Evolutionary conservation across 2,113 vertebrate species (phyloP), one percentile per base, ranked within the genome.

Genomic region (Fregetta grallaria): DNA sequence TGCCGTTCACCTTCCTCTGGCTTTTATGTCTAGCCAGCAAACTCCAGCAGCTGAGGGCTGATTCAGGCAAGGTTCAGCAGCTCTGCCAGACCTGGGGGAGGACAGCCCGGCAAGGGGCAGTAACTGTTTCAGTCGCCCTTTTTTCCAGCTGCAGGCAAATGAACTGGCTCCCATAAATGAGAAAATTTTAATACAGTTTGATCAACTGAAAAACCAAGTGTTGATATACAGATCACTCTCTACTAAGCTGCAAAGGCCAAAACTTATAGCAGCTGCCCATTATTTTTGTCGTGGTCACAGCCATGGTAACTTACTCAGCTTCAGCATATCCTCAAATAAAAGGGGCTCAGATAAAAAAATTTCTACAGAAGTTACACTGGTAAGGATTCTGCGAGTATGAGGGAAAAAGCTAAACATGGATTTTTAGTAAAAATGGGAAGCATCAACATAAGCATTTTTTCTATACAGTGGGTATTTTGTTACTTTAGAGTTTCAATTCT

Each of bases 81-180:
- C 74, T 55, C 32, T 20, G 22, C 10, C 0, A 0, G 27, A 77
- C 61, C 47, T n/a, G 19, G 23, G 34, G 20, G 11, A 77, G 13
- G 62, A 65, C 0, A 3, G 62, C 47, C 74, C 0, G 1, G 38
- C 49, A 29, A 77, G 45, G 26, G 10, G 3, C 66, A 88, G 15
- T 27, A 58, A 50, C 32, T 11, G 38, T 9, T 79, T 59, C 56
- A 26, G 44, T 38, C 34, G 19, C 25, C 13, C 13, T 52, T 66
- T 79, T 56, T 58, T 58, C 11, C 67, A 49, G 13, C 67, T 77
- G 23, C 45, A 73, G 23, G 67, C 40, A 88, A 82, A 65, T 19
- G 3, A 94, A 40, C 22, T 26, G 53, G 10, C 65, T 84, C 34
- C 21, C 34, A 34, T 22, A 61, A 40, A 82, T 6, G 3, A 88